Base-by-base conservation (phyloP, 2,113 vertebrate genomes). In the Pyrgilauda ruficollis region DNA sequence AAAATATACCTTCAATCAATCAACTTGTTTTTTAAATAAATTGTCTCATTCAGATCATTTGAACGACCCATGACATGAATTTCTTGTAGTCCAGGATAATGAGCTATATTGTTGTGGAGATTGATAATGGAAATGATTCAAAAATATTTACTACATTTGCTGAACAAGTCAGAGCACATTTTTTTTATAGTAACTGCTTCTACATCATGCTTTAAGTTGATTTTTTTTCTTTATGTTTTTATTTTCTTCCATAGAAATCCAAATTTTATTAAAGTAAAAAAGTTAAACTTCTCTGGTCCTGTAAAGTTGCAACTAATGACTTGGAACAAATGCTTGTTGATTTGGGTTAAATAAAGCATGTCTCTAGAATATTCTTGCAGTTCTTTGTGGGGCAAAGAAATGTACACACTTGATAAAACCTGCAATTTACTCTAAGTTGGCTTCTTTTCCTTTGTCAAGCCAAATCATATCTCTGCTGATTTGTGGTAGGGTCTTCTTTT, bases 141-240 rank as follows among this genome's bases (percentile, higher is more conserved):
- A 19, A 50, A 78, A 70, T 35, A 6, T 9, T 85, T 49, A 15
- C 4, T n/a, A 16, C 11, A 52, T 78, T 62, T 82, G 18, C 13
- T 90, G 61, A 90, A 52, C 2, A 52, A 39, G 47, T 58, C 5
- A 41, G 16, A 74, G 5, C 6, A 49, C 1, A 21, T 13, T 50
- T 28, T 6, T 5, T 7, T 47, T 39, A 27, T n/a, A 52, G 6
- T 18, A 69, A 46, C 9, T 61, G 35, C 14, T 58, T 74, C 21
- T 62, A 43, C 1, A 1, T 41, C 4, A 58, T 49, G 41, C 11
- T 70, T 67, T 19, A 27, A 53, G 0, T 41, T 47, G 7, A 1
- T 15, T 23, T 44, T 49, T 77, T 73, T 59, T 1, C 3, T 13
- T 4, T 5, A 10, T 13, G 9, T 20, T 77, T 55, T 84, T 67